These are phyloP conservation scores for Alca torda DNA, from an alignment of 2,797 vertebrate species.

Conservation along the genomic window DNA sequence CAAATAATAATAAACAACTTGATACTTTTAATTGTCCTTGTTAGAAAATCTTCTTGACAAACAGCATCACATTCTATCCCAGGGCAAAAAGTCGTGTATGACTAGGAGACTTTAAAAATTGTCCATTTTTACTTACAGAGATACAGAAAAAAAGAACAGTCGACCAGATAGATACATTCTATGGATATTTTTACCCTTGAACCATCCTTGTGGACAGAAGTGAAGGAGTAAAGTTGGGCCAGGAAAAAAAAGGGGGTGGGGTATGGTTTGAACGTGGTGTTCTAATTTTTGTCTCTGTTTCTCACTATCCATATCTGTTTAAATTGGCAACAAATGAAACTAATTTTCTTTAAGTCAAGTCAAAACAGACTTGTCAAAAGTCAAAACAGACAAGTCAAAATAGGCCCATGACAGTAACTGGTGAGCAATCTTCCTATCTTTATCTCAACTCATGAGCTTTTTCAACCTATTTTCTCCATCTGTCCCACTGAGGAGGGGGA, in stretches of 20 bases:
- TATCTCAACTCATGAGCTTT: neutral
- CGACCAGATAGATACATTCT: neutral
- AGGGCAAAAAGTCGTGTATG: neutral
- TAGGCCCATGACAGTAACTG: neutral
- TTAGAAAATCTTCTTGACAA: neutral
- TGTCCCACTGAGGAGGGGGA: rapidly evolving
- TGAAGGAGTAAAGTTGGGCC: neutral
- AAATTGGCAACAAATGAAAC: neutral
- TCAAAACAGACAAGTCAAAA: too few relatives aligned
- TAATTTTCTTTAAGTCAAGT: neutral
- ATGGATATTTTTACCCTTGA: neutral
- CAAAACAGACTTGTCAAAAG: too few relatives aligned
- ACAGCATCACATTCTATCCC: neutral
- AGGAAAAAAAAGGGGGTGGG: neutral
- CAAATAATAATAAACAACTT: neutral
- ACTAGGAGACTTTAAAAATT: neutral
- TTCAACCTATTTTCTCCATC: neutral
- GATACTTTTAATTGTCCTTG: neutral
- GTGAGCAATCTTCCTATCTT: neutral
- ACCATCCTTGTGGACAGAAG: neutral
- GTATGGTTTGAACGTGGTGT: neutral
- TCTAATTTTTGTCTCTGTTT: neutral
- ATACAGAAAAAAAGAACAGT: neutral
- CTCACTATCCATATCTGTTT: neutral
- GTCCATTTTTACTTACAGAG: neutral